Conservation (phyloP, 2,888 invertebrate species). For the Brassicogethes aeneus region DNA sequence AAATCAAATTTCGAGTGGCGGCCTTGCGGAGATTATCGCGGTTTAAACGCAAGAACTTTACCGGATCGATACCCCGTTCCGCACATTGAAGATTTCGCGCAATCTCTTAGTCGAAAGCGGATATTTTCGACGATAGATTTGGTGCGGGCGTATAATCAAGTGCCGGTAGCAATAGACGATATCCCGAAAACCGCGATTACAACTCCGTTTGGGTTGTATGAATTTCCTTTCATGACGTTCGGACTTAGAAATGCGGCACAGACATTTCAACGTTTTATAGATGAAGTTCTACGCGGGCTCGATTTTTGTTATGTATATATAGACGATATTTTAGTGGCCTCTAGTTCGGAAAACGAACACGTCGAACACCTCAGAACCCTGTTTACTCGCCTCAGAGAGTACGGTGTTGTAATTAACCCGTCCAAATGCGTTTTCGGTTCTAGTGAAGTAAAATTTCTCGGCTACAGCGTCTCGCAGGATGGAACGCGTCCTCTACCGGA, state of each 20-base stretch:
- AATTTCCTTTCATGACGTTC: constrained; percentile 29
- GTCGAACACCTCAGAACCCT: constrained; percentile 19
- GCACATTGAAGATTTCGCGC: constrained; percentile 29
- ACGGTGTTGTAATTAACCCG: constrained; percentile 25
- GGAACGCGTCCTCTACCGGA: constrained; percentile 28
- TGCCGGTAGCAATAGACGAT: constrained; percentile 19
- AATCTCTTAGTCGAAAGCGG: constrained; percentile 19
- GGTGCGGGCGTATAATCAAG: constrained; percentile 30
- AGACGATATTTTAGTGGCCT: constrained; percentile 32
- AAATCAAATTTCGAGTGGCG: constrained; percentile 24
- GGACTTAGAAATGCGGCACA: constrained; percentile 36
- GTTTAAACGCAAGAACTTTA: constrained; percentile 22
- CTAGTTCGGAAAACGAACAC: constrained; percentile 18
- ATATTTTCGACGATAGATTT: constrained; percentile 28
- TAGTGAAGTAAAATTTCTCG: constrained; percentile 21
- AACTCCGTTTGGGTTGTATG: constrained; percentile 19
- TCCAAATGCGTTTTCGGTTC: constrained; percentile 27
- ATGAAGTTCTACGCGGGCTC: constrained; percentile 23
- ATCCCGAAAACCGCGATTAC: constrained; percentile 22
- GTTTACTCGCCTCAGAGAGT: constrained; percentile 20
- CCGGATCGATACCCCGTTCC: constrained; percentile 26
- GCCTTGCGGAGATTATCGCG: constrained; percentile 30
- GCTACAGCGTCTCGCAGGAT: constrained; percentile 15
- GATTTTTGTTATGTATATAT: constrained; percentile 29
- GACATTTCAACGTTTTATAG: constrained; percentile 35